phyloP scores from a whole-genome alignment of 2,113 vertebrate species.

The Bufo bufo region DNA sequence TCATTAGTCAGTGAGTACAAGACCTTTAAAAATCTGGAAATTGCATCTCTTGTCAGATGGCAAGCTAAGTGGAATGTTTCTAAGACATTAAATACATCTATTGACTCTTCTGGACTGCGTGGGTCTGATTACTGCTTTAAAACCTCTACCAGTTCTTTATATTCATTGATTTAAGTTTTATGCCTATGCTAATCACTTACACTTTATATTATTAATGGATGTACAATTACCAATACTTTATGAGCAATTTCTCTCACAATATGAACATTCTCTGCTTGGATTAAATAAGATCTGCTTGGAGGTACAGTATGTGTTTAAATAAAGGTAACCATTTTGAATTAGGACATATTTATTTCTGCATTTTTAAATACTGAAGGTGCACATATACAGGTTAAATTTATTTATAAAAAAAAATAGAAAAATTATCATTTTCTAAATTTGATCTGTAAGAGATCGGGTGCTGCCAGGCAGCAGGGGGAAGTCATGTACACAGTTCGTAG shows the following conservation, averaged over 20 bases:
- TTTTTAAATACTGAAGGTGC: neutral
- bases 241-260: neutral
- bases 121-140: conserved; percentile 23
- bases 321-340: neutral
- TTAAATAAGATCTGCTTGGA: neutral
- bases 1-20: conserved; percentile 9
- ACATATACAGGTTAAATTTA: too few relatives aligned
- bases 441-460: too few relatives aligned
- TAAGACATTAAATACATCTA: conserved; percentile 35
- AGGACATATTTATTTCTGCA: neutral
- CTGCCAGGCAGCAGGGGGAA: too few relatives aligned
- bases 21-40: conserved; percentile 13
- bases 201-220: neutral
- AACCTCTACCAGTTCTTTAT: neutral
- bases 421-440: too few relatives aligned
- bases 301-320: neutral
- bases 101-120: conserved; percentile 20
- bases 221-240: conserved; percentile 23
- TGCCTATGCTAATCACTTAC: conserved; percentile 1
- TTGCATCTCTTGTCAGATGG: conserved; percentile 11
- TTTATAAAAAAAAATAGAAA: too few relatives aligned
- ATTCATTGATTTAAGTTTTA: conserved; percentile 11
- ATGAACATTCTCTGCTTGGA: neutral
- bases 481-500: too few relatives aligned
- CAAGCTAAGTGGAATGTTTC: conserved; percentile 37